A percentile compares a stretch with the other conserved stretches of the same genome.
Conservation (phyloP, 37 sponge, comb jelly and placozoan genomes). For the Agelas oroides region DNA sequence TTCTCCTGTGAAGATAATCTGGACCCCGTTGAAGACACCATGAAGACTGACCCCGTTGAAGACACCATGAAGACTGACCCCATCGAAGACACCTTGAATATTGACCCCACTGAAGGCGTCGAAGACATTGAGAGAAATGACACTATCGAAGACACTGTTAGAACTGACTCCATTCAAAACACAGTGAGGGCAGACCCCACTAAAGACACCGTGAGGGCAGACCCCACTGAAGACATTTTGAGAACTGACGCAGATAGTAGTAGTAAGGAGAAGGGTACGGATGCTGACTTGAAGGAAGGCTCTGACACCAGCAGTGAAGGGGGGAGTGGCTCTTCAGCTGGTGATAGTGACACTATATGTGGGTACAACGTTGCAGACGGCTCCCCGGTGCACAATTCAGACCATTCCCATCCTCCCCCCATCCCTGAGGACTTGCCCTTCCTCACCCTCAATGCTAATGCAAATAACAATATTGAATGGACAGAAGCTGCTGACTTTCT, state of each 20-base stretch:
- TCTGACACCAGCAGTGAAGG: background rate
- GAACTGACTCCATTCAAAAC: background rate
- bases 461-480: slow-evolving; percentile 15
- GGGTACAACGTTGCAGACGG: background rate
- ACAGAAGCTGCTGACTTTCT: background rate
- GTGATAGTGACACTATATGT: background rate
- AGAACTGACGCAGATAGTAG: background rate
- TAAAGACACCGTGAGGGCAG: background rate
- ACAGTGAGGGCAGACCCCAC: background rate
- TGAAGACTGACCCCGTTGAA: background rate
- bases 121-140: background rate
- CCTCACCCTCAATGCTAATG: slow-evolving; percentile 1
- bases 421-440: background rate
- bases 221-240: background rate
- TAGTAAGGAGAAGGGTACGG: background rate
- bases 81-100: background rate
- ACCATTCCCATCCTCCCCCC: slow-evolving; percentile 1
- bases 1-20: slow-evolving; percentile 26
- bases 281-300: background rate
- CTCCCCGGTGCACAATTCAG: background rate
- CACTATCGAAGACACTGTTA: background rate
- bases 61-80: background rate
- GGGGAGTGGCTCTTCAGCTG: background rate
- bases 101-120: no score
- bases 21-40: background rate